These are phyloP conservation scores for Luidia sarsii DNA, from an alignment of 53 echinoderm and acorn worm genomes.

Conservation along the genomic window DNA sequence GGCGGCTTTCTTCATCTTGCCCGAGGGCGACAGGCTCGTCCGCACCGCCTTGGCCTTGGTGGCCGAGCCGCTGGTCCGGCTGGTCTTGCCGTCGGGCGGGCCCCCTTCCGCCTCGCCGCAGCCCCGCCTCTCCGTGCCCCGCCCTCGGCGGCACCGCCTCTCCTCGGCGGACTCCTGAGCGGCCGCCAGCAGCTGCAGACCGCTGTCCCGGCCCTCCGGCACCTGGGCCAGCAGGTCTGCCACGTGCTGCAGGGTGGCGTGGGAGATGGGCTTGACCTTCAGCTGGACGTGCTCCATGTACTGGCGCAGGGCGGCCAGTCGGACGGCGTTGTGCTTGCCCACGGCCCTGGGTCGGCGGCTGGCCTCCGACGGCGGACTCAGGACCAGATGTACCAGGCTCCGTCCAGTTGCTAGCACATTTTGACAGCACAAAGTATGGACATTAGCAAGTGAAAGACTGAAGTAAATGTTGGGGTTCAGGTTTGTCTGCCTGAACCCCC, in stretches of 20 bases:
- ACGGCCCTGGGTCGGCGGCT: slow-evolving; percentile 8
- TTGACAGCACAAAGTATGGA: not conserved
- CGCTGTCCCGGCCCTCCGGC: not conserved
- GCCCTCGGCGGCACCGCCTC: not conserved
- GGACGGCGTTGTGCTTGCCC: slow-evolving; percentile 38
- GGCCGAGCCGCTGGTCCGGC: too few relatives aligned
- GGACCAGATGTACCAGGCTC: slow-evolving; percentile 66
- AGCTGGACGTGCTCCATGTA: slow-evolving; percentile 70
- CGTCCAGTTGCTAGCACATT: slow-evolving; percentile 2
- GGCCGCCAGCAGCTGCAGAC: not conserved
- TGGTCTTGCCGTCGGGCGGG: not conserved
- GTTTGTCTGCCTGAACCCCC: too few relatives aligned
- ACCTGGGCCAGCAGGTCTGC: slow-evolving; percentile 4
- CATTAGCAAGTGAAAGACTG: not conserved
- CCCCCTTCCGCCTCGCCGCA: not conserved
- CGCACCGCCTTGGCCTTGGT: not conserved
- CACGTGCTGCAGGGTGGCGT: slow-evolving; percentile 69
- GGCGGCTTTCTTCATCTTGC: not conserved
- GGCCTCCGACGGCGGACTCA: slow-evolving; percentile 9
- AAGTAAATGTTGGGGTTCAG: not conserved
- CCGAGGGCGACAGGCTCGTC: slow-evolving; percentile 8
- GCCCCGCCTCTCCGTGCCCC: not conserved
- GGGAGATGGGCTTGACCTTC: slow-evolving; percentile 66
- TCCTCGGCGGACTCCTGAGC: not conserved
- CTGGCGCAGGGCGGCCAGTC: slow-evolving; percentile 74